These are phyloP conservation scores for Marmota monax DNA, from an alignment of 2,113 vertebrate genomes.

Conservation along the genomic window DNA sequence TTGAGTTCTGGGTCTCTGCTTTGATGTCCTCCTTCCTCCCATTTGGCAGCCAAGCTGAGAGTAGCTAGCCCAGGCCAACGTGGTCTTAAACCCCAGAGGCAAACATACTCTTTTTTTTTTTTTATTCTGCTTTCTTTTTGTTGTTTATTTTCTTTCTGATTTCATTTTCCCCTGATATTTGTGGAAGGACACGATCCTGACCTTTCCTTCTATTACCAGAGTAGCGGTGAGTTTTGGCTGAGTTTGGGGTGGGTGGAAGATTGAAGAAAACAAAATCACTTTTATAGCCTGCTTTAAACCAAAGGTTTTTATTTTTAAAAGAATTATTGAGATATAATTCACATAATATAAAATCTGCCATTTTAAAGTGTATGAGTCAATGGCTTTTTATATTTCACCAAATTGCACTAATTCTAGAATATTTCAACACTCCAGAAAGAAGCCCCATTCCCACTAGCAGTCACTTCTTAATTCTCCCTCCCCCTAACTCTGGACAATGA, in stretches of 20 bases:
- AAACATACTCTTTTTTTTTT: background rate
- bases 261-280: background rate
- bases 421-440: background rate
- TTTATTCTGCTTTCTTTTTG: background rate
- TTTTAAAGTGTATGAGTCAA: background rate
- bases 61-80: no score
- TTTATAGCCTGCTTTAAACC: background rate
- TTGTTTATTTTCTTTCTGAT: background rate
- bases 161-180: background rate
- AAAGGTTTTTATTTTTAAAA: background rate
- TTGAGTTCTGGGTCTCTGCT: background rate
- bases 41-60: background rate
- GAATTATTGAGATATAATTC: background rate
- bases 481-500: background rate
- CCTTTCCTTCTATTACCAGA: background rate
- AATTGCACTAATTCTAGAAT: background rate
- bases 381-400: background rate
- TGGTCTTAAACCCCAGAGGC: background rate
- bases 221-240: background rate
- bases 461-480: background rate
- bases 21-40: background rate
- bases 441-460: background rate
- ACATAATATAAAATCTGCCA: background rate
- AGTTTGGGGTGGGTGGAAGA: background rate
- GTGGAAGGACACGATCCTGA: background rate